A percentile compares a stretch with the other conserved stretches of the same genome.
Evolutionary conservation across 1,140 invertebrate genomes (phyloP).

Genomic region (Heliconius hermathena): DNA sequence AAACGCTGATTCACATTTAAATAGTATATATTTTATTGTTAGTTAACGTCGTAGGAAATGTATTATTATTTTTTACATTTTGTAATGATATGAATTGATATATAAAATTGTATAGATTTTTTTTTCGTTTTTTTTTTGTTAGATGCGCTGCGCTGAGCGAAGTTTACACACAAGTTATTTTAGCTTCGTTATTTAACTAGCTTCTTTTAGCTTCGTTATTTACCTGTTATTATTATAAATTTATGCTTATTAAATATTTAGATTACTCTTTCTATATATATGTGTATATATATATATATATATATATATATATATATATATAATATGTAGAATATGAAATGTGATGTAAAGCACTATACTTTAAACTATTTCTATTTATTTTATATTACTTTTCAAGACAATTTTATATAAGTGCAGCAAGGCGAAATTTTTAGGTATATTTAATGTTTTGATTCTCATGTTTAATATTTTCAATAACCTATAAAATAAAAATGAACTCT

Average conservation of each 20-base stretch:
- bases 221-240: background rate
- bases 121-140: background rate
- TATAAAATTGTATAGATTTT: background rate
- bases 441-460: background rate
- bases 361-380: too few species aligned
- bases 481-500: background rate
- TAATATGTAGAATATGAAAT: too few species aligned
- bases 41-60: background rate
- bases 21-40: background rate
- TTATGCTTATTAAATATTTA: background rate
- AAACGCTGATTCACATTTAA: background rate
- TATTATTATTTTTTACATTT: slow-evolving; percentile 9
- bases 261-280: too few species aligned
- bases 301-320: too few species aligned
- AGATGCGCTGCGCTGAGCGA: slow-evolving; percentile 9
- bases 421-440: background rate
- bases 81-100: background rate
- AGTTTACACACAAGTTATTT: background rate
- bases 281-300: too few species aligned
- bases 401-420: background rate
- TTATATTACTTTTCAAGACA: too few species aligned
- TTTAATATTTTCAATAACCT: background rate
- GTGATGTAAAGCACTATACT: too few species aligned
- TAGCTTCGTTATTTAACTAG: background rate
- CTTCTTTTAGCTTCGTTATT: too few species aligned